Evolutionary conservation across 2,797 vertebrate genomes (phyloP).

Genomic region (Lepus oiostolus): DNA sequence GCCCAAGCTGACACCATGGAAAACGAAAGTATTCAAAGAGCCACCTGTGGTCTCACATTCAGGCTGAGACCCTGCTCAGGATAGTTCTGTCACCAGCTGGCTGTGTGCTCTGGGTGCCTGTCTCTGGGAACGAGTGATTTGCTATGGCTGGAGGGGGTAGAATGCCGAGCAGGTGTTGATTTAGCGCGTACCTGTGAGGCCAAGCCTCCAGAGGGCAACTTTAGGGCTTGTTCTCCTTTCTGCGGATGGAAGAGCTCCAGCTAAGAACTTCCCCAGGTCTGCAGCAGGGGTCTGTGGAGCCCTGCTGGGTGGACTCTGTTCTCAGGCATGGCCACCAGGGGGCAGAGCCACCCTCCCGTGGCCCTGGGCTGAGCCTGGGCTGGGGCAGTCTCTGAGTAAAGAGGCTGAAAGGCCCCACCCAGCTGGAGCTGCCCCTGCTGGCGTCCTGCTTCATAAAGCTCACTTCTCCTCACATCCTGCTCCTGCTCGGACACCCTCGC

Average conservation of each 20-base stretch:
- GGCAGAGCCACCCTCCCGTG: background rate
- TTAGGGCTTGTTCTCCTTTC: background rate
- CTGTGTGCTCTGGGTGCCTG: background rate
- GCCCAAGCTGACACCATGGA: too few relatives aligned
- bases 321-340: background rate
- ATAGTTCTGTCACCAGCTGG: too few relatives aligned
- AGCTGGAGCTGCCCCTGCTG: too few relatives aligned
- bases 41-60: rapidly evolving
- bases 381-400: background rate
- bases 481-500: background rate
- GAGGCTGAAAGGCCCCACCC: too few relatives aligned
- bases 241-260: background rate
- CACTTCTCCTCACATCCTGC: background rate
- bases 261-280: background rate
- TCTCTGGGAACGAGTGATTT: background rate
- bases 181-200: background rate
- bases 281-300: background rate
- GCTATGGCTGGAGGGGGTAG: background rate
- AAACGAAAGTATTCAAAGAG: background rate
- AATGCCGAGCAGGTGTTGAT: background rate
- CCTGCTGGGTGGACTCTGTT: background rate
- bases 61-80: background rate
- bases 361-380: background rate
- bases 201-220: background rate
- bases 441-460: background rate